Conservation (phyloP, 2,113 vertebrate species). For the Anser brachyrhynchus region DNA sequence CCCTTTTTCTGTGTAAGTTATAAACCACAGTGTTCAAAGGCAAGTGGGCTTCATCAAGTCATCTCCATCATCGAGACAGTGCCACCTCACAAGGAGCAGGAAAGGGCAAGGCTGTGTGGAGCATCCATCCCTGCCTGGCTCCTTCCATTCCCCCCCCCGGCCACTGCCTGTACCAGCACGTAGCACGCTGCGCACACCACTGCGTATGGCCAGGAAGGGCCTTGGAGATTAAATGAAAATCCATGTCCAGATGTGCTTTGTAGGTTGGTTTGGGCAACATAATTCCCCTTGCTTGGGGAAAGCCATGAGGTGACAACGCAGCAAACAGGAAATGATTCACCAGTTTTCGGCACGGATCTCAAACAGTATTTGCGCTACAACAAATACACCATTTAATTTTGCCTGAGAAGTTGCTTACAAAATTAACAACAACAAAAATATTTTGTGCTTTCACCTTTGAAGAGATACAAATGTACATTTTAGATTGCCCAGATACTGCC, state of each 20-base stretch:
- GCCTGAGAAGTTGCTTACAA: background rate
- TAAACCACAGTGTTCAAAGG: background rate
- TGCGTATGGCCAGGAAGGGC: accelerated
- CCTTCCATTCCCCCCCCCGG: accelerated
- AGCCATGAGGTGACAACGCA: background rate
- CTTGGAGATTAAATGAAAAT: accelerated
- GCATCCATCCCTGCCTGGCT: background rate
- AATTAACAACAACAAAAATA: background rate
- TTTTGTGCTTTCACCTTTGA: background rate
- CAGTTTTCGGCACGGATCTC: background rate
- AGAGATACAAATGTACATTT: background rate
- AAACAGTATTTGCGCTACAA: background rate
- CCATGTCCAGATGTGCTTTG: background rate
- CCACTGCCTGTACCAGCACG: background rate
- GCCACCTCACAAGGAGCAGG: background rate
- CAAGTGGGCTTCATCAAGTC: background rate
- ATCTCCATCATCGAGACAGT: background rate
- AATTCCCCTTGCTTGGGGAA: background rate
- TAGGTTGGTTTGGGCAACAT: background rate
- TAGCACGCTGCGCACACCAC: accelerated
- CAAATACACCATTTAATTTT: background rate
- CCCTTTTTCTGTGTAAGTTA: background rate
- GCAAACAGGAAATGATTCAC: conserved; percentile 19
- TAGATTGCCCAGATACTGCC: background rate
- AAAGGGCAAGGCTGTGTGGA: background rate